Evolutionary conservation across 2,113 vertebrate genomes (phyloP), one percentile per base, ranked within the genome.

Genomic region (Erythrolamprus reginae): DNA sequence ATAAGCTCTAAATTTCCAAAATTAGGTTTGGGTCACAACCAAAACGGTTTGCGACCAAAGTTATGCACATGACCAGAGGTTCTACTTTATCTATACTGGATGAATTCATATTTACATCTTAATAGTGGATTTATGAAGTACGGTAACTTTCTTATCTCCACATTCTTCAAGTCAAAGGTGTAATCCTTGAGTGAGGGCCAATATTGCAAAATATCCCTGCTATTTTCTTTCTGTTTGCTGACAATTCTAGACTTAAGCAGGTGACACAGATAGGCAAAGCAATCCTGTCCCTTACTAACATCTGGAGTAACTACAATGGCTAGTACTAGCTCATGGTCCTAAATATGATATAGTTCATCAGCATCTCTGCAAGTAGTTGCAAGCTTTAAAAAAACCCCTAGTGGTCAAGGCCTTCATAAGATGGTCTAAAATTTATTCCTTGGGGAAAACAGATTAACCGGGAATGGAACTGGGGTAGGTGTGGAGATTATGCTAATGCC

Each of bases 371-470:
- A n/a, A 77, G 33, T 82, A 8, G 15, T 58, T 55, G 47, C 19
- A 48, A 52, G 12, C 10, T n/a, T n/a, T 47, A 5, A 88, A 52
- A 90, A 33, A 23, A 52, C 4, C 52, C 26, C 28, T 51, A 33
- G 10, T 12, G 23, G 23, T 86, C 86, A 24, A 52, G 21, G 65
- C 50, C 65, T 28, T 84, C 51, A 58, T 56, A 65, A 52, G 38
- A 48, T 38, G 38, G 2, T 24, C 50, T 61, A n/a, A 87, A 19
- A 33, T 33, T 95, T 93, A 95, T 91, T 95, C 92, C 92, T 93
- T 94, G 94, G 93, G 93, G 95, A 95, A 94, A 95, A 95, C 93
- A 93, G 94, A 96, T 95, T 94, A 95, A 92, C 94, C 94, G 94
- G 94, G 95, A 95, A 96, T 94, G 96, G 70, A 95, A 96, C 94